Base-by-base conservation (phyloP, 2,113 vertebrate species). In the Motacilla alba region DNA sequence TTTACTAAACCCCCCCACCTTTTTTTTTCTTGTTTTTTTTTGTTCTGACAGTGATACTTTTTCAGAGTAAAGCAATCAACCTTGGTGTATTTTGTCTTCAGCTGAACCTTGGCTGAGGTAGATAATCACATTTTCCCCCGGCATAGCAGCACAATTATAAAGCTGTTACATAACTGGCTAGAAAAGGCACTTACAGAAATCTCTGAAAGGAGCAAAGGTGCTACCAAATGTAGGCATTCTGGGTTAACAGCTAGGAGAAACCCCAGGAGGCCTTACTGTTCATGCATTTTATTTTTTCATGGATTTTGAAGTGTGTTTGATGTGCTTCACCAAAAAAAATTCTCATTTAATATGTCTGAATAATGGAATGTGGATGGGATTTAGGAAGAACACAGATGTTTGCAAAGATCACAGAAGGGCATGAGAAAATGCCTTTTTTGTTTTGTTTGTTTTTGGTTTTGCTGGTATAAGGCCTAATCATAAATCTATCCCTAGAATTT, bases 351-450 rank as follows among this genome's bases (percentile, higher is more conserved):
- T 77, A 39, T 91, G 50, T 79, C 84, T 87, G 67, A 41, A 14
- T 95, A 83, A 72, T 90, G 87, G 91, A 91, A 93, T 83, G 67
- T 92, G 28, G 35, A 55, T 82, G 58, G 81, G 41, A 63, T 77
- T 89, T 87, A 70, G 24, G 53, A 94, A 86, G 82, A 91, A 7
- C 55, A 88, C 76, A 93, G 82, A 76, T 95, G 75, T 96, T 96
- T 94, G 66, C 44, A 59, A 73, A 80, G 89, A 84, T 95, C 58
- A 80, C n/a, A 62, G 28, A 76, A 91, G 43, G 58, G 58, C 53
- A 47, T 83, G 83, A 91, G 95, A 96, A 97, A 90, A 78, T 49
- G 43, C n/a, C 3, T 14, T 46, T 60, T 69, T 83, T 49, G 46
- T 52, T 91, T 72, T 1, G 60, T 69, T 94, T 91, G 67, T 5